Evolutionary conservation across 2,113 vertebrate genomes (phyloP).

Genomic region (Synchiropus splendidus): DNA sequence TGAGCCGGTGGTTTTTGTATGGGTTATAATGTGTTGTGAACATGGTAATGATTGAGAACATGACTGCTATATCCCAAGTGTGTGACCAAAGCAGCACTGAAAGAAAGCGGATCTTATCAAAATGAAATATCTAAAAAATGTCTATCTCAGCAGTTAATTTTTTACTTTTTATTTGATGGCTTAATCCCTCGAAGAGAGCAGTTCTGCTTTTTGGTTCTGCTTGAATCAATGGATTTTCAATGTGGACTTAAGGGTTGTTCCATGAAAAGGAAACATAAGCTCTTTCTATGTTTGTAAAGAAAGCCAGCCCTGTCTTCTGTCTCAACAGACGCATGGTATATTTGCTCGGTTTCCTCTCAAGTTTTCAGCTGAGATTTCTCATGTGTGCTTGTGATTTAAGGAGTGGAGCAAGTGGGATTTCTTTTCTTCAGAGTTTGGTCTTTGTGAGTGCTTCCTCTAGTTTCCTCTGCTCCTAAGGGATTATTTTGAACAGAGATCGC

Average conservation of each 20-base stretch:
- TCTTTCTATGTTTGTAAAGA: slow-evolving; percentile 3
- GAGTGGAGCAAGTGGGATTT: slow-evolving; percentile 9
- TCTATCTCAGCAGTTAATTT: no score
- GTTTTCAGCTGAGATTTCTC: not conserved
- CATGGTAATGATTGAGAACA: no score
- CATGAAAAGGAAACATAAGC: slow-evolving; percentile 6
- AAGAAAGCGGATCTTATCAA: no score
- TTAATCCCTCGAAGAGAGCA: no score
- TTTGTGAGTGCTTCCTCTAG: slow-evolving; percentile 20
- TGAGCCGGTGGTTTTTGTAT: no score
- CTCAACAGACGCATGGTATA: slow-evolving; percentile 22
- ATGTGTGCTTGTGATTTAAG: not conserved
- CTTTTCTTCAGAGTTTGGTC: slow-evolving; percentile 22
- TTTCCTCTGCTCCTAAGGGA: slow-evolving; percentile 32
- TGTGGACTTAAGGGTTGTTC: slow-evolving; percentile 5
- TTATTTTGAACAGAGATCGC: slow-evolving; percentile 15
- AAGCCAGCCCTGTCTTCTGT: slow-evolving; percentile 5
- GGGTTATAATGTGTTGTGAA: no score
- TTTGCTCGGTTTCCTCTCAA: slow-evolving; percentile 21
- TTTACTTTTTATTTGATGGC: no score
- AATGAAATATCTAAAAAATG: no score
- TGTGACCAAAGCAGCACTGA: no score
- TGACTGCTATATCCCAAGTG: no score
- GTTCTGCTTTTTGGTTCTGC: no score
- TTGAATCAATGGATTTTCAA: no score